Base-by-base conservation (phyloP, 2,113 vertebrate species). In the Anolis sagrei region DNA sequence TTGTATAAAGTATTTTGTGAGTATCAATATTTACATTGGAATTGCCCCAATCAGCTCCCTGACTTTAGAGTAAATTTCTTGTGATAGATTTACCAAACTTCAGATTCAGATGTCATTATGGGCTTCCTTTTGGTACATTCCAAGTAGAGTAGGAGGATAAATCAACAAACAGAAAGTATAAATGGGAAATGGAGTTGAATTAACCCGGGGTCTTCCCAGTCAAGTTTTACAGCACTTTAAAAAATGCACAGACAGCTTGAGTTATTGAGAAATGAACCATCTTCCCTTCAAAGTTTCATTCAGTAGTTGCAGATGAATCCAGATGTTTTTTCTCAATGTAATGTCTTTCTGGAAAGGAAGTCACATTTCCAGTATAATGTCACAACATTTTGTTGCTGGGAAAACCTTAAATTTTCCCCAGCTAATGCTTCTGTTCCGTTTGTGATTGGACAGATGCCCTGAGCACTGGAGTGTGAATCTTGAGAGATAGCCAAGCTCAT, bases 21-120 rank as follows among this genome's bases (percentile, higher is more conserved):
- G 49, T 51, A n/a, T 29, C n/a, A 81, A 34, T 32, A 16, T 69
- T 81, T 81, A 51, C 44, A 49, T 69, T 81, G 64, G 79, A 81
- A 69, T 51, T 69, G 44, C 19, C 66, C 79, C 44, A 81, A 81
- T 51, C 21, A 81, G 66, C 66, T 70, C 44, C 44, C 34, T 51
- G 10, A 51, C 62, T 44, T 69, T 49, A 69, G 36, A 81, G 1
- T 14, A 29, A 18, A 81, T 69, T 70, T 27, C 19, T 69, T 81
- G 48, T 69, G 79, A 81, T 69, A 32, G 79, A 81, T 81, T 70
- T 81, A 81, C 79, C 64, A 81, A 69, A 39, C 18, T 29, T 79
- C 32, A 39, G 34, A 69, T 81, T 51, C 44, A 32, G 58, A 79
- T 39, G 10, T 69, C 44, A 25, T 81, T 25, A 49, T 81, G 79